Evolutionary conservation across 2,797 vertebrate species (phyloP).

Genomic region (Bradypus variegatus): DNA sequence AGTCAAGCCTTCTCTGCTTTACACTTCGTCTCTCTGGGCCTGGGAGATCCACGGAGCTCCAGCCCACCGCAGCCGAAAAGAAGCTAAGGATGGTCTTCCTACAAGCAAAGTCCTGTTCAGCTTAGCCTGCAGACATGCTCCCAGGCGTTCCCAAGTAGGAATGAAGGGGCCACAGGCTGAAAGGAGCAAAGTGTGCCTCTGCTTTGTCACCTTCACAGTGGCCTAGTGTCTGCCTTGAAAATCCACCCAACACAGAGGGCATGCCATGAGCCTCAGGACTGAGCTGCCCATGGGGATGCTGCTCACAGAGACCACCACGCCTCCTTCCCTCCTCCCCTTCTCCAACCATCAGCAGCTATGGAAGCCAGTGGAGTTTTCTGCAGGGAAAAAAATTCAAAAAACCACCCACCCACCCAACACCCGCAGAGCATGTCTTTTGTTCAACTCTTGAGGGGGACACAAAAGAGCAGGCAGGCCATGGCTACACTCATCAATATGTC

Average conservation of each 20-base stretch:
- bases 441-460: conserved; percentile 30
- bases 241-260: neutral
- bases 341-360: neutral
- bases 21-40: neutral
- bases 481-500: conserved; percentile 21
- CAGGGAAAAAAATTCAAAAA: conserved; percentile 10
- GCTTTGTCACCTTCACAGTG: neutral
- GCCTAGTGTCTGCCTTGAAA: neutral
- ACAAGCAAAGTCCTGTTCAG: neutral
- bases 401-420: conserved; percentile 44
- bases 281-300: neutral
- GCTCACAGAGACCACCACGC: neutral
- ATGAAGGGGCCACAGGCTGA: neutral
- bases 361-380: neutral
- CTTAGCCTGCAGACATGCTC: neutral
- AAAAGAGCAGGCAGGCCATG: conserved; percentile 36
- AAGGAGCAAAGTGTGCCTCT: neutral
- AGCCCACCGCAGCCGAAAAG: neutral
- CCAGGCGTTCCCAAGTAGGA: neutral
- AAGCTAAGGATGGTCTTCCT: neutral
- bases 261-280: neutral
- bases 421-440: conserved; percentile 42
- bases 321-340: neutral
- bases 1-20: neutral
- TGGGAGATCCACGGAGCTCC: accelerated